Evolutionary conservation across 64 coral and sea anemone genomes (phyloP).

Genomic region (Stichodactyla mertensii): DNA sequence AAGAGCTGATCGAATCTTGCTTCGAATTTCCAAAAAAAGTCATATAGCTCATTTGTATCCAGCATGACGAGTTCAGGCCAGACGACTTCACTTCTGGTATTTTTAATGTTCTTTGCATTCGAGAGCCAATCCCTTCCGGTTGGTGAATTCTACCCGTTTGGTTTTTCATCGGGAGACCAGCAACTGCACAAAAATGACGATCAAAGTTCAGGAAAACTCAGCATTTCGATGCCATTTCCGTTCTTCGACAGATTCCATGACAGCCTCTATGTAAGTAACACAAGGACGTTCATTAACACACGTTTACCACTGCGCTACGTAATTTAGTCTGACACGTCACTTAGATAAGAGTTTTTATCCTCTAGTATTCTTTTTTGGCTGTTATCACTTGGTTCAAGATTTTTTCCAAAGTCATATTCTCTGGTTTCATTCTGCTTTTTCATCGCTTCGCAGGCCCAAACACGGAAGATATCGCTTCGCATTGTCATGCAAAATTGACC

Average conservation of each 20-base stretch:
- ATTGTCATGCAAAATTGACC: no score
- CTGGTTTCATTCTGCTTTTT: no score
- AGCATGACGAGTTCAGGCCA: not conserved
- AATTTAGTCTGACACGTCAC: not conserved
- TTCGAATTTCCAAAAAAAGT: no score
- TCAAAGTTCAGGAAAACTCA: slow-evolving; percentile 46
- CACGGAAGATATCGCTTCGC: no score
- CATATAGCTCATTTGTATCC: no score
- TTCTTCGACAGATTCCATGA: slow-evolving; percentile 70
- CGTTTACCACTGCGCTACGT: not conserved
- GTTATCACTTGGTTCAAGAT: no score
- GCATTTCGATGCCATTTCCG: slow-evolving; percentile 42
- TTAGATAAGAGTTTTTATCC: no score
- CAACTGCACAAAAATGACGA: slow-evolving; percentile 59
- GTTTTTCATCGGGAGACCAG: slow-evolving; percentile 12
- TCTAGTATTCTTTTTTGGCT: no score
- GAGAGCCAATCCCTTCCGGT: not conserved
- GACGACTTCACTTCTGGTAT: not conserved
- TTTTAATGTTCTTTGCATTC: not conserved
- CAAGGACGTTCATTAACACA: not conserved
- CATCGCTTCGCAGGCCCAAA: no score
- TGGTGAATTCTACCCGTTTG: slow-evolving; percentile 58
- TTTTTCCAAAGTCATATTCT: no score
- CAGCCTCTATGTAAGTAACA: slow-evolving; percentile 63
- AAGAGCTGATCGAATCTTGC: no score